These are phyloP conservation scores for Edolisoma coerulescens DNA, from an alignment of 2,113 vertebrate genomes.

Conservation along the genomic window DNA sequence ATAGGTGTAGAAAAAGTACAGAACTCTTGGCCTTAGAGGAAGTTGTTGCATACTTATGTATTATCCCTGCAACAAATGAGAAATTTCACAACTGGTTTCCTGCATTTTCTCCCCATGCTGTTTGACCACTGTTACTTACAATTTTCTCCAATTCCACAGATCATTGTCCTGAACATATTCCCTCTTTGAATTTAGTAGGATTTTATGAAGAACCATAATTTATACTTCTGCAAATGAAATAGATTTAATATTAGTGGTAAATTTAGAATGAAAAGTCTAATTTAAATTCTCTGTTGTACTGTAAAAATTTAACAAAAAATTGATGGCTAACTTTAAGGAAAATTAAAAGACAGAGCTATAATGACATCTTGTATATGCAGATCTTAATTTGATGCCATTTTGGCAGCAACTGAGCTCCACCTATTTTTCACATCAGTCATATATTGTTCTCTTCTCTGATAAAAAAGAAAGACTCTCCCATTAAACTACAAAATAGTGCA, in stretches of 20 bases:
- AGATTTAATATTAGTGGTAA: neutral
- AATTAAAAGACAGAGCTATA: neutral
- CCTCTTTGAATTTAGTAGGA: neutral
- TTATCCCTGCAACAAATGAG: neutral
- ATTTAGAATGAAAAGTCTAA: neutral
- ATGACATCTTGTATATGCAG: neutral
- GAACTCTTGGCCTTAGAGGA: neutral
- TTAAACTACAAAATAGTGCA: neutral
- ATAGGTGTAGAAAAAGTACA: neutral
- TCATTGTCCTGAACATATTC: neutral
- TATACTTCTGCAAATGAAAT: neutral
- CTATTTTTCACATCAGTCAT: neutral
- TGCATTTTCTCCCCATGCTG: neutral
- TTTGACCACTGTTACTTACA: neutral
- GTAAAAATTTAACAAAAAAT: neutral
- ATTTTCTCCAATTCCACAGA: neutral
- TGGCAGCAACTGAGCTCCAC: neutral
- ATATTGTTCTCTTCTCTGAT: neutral
- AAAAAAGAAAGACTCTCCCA: neutral
- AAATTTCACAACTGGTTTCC: neutral
- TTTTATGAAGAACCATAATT: neutral
- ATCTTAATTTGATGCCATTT: neutral
- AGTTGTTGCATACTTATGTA: neutral
- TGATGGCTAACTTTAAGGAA: neutral
- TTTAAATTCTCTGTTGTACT: neutral